These are phyloP conservation scores for Orius laevigatus DNA, from an alignment of 1,140 invertebrate genomes.

Conservation along the genomic window DNA sequence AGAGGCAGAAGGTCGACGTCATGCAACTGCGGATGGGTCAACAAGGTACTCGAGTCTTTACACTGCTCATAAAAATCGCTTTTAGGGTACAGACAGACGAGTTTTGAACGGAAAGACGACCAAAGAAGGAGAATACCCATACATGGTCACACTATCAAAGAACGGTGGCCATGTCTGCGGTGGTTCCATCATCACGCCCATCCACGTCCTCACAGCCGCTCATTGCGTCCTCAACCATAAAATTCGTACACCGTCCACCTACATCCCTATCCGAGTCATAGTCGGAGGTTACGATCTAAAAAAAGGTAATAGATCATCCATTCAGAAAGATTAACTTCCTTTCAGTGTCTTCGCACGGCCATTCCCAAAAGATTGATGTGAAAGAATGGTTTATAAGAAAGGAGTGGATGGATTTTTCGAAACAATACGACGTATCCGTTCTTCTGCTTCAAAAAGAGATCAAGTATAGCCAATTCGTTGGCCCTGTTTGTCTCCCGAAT, in stretches of 20 bases:
- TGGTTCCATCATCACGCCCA: conserved; percentile 31
- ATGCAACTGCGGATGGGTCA: conserved; percentile 4
- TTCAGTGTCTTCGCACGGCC: not conserved
- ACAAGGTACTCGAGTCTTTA: too few relatives aligned
- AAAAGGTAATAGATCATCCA: too few relatives aligned
- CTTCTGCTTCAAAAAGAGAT: not conserved
- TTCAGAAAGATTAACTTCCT: too few relatives aligned
- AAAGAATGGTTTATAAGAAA: not conserved
- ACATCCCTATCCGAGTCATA: not conserved
- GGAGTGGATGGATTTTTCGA: not conserved
- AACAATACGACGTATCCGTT: not conserved
- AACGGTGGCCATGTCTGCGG: conserved; percentile 37
- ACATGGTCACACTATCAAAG: not conserved
- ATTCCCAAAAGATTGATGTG: not conserved
- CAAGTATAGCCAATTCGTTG: not conserved
- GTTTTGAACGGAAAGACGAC: conserved; percentile 5
- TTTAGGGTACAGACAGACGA: not conserved
- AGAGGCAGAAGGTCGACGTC: not conserved
- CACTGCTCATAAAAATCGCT: too few relatives aligned
- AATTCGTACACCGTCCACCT: conserved; percentile 11
- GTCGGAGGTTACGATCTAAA: not conserved
- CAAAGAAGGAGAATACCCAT: conserved; percentile 2
- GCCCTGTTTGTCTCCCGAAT: conserved; percentile 1
- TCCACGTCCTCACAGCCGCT: conserved; percentile 37
- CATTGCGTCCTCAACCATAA: conserved; percentile 34